These are phyloP conservation scores for Percopsis transmontana DNA, from an alignment of 2,113 vertebrate genomes.

Conservation along the genomic window DNA sequence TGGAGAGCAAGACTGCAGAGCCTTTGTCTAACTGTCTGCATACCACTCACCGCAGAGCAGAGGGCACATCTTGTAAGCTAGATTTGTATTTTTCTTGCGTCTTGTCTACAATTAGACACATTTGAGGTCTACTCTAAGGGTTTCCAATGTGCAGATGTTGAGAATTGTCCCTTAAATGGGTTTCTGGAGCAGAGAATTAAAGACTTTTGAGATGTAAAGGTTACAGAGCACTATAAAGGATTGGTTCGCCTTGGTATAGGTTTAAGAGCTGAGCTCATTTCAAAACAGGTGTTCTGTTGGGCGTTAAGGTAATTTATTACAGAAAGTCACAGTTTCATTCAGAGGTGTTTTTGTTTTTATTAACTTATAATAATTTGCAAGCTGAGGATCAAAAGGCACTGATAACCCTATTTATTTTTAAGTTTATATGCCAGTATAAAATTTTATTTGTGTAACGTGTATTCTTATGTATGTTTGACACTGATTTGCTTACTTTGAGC, in stretches of 20 bases:
- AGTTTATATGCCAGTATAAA: conserved; percentile 1
- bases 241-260: conserved; percentile 27
- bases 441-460: too few relatives aligned
- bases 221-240: conserved; percentile 27
- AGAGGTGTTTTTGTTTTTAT: conserved; percentile 49
- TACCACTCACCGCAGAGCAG: conserved; percentile 32
- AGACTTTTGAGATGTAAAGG: conserved; percentile 17
- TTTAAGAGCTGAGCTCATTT: conserved; percentile 31
- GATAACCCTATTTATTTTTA: conserved; percentile 58
- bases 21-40: not conserved
- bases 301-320: conserved; percentile 40
- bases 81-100: conserved; percentile 19
- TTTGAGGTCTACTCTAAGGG: conserved; percentile 17
- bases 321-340: conserved; percentile 37
- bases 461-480: conserved; percentile 7
- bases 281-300: conserved; percentile 34
- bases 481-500: conserved; percentile 38
- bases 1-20: conserved; percentile 25
- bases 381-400: conserved; percentile 34
- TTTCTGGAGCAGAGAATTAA: conserved; percentile 24
- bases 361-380: conserved; percentile 50
- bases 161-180: conserved; percentile 7
- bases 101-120: conserved; percentile 26
- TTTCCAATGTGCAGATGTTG: not conserved
- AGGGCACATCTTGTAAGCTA: conserved; percentile 26